Evolutionary conservation across 1,140 invertebrate species (phyloP).

Genomic region (Hypsibius dujardini): DNA sequence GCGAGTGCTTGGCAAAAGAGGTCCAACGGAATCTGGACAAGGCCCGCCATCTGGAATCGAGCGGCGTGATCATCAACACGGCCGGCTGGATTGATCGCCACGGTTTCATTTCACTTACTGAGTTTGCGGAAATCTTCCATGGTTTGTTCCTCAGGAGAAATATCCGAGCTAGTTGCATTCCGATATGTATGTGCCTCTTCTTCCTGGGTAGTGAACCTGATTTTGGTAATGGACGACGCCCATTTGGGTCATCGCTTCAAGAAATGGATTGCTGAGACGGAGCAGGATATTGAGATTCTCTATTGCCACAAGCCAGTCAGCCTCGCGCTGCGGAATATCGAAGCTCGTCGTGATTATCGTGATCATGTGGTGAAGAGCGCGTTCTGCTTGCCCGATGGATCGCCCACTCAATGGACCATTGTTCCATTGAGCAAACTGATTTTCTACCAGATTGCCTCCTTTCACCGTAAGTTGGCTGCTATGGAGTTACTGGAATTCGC

Average conservation of each 20-base stretch:
- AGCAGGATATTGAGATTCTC: neutral
- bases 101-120: neutral
- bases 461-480: neutral
- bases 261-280: neutral
- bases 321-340: neutral
- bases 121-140: neutral
- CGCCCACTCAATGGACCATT: constrained; percentile 4
- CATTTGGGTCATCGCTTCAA: neutral
- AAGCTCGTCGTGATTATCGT: neutral
- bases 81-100: neutral
- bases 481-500: neutral
- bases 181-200: neutral
- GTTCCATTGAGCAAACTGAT: neutral
- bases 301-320: neutral
- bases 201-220: neutral
- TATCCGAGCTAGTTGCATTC: too few species aligned
- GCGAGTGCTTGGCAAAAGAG: neutral
- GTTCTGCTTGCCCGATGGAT: too few species aligned
- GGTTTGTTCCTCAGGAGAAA: too few species aligned
- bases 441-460: constrained; percentile 1
- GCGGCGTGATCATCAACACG: constrained; percentile 1
- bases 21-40: neutral
- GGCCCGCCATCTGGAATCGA: neutral
- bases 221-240: neutral
- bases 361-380: neutral